phyloP scores from a whole-genome alignment of 1,140 invertebrate genomes.

The Halyomorpha halys region DNA sequence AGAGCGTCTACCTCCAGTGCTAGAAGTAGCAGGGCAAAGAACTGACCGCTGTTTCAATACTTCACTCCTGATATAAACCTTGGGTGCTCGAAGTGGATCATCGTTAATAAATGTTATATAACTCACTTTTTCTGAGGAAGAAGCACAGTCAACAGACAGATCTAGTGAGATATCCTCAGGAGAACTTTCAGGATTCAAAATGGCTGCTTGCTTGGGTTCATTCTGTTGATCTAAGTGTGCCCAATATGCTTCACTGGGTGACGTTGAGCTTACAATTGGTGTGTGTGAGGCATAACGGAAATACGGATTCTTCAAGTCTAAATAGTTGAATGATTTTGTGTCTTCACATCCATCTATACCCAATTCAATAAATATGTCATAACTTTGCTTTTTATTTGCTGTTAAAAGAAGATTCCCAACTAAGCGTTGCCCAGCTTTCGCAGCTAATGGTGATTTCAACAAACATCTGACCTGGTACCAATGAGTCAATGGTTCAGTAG shows the following conservation, averaged over 20 bases:
- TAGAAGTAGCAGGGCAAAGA: too few species aligned
- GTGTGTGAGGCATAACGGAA: slow-evolving; percentile 53
- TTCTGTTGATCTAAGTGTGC: not conserved
- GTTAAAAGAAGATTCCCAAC: slow-evolving; percentile 76
- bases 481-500: slow-evolving; percentile 96
- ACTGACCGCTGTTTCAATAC: too few species aligned
- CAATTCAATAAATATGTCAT: slow-evolving; percentile 95
- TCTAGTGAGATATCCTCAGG: too few species aligned
- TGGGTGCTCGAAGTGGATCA: too few species aligned
- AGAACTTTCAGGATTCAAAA: too few species aligned
- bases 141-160: too few species aligned
- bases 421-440: slow-evolving; percentile 84
- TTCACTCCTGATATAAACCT: too few species aligned
- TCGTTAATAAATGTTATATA: too few species aligned
- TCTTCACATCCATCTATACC: slow-evolving; percentile 76
- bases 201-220: too few species aligned
- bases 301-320: slow-evolving; percentile 98
- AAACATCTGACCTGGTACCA: slow-evolving; percentile 99
- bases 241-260: slow-evolving; percentile 4
- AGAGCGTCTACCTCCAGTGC: too few species aligned
- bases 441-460: slow-evolving; percentile 84
- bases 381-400: slow-evolving; percentile 91
- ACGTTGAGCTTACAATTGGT: not conserved
- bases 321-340: slow-evolving; percentile 67
- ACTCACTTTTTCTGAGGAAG: too few species aligned